phyloP scores from a whole-genome alignment of 2,113 vertebrate species.

The Conger conger region DNA sequence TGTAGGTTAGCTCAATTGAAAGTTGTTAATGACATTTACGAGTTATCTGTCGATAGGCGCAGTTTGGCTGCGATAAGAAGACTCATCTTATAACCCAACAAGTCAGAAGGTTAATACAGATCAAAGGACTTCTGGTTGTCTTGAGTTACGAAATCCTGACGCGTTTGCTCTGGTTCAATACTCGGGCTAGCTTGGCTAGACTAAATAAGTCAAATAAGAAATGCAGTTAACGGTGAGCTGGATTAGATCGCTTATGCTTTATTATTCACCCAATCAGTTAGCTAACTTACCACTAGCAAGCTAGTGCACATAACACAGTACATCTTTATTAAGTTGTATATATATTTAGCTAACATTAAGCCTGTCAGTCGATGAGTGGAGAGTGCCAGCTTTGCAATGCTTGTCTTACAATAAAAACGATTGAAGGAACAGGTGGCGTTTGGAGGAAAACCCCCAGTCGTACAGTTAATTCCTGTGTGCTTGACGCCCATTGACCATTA shows the following conservation, averaged over 20 bases:
- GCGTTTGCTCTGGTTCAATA: background rate
- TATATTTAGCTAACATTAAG: too few relatives aligned
- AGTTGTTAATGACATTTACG: too few relatives aligned
- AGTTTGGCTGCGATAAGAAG: too few relatives aligned
- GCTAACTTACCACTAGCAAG: too few relatives aligned
- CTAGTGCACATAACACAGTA: too few relatives aligned
- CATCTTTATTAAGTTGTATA: too few relatives aligned
- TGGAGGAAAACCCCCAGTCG: background rate
- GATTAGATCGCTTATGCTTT: background rate
- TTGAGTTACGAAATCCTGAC: background rate
- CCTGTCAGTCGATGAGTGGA: too few relatives aligned
- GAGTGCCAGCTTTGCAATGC: background rate
- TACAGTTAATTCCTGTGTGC: background rate
- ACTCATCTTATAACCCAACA: too few relatives aligned
- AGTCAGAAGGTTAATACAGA: background rate
- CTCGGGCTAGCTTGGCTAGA: background rate
- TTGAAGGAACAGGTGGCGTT: constrained; percentile 3
- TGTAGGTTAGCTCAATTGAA: too few relatives aligned
- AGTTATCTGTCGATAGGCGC: too few relatives aligned
- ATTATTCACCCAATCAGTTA: too few relatives aligned
- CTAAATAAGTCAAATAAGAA: background rate
- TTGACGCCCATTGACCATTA: background rate
- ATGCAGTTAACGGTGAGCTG: background rate
- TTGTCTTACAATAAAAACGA: background rate
- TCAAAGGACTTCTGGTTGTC: background rate